Evolutionary conservation across 2,888 invertebrate genomes (phyloP).

Genomic region (Serrognathus titanus): DNA sequence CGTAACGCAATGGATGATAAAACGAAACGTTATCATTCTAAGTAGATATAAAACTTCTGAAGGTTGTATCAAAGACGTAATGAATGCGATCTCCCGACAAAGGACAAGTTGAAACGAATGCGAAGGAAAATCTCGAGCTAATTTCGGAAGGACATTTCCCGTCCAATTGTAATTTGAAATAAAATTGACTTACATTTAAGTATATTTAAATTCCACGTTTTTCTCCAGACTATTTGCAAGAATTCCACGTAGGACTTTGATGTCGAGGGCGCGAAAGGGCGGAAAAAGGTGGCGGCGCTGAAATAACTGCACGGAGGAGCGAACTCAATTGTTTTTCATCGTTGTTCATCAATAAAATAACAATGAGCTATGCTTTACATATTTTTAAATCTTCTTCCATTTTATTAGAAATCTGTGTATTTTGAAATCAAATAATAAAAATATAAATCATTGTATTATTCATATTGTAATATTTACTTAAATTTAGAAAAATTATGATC

Average conservation of each 20-base stretch:
- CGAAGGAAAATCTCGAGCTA: conserved; percentile 17
- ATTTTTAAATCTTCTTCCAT: no score
- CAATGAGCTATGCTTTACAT: conserved; percentile 5
- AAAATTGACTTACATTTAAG: conserved; percentile 26
- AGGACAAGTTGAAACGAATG: conserved; percentile 7
- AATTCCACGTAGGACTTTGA: conserved; percentile 29
- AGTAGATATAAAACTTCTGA: no score
- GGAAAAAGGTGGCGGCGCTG: neutral
- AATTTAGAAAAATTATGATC: no score
- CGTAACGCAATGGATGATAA: no score
- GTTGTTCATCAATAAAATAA: conserved; percentile 19
- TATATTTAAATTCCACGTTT: conserved; percentile 24
- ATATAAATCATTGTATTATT: no score
- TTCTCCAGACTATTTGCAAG: conserved; percentile 24
- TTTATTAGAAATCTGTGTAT: no score
- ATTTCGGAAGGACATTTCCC: conserved; percentile 14
- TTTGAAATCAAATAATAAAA: no score
- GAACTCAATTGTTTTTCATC: conserved; percentile 24
- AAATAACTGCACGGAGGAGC: neutral
- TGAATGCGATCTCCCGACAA: conserved; percentile 1
- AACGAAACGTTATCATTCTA: no score
- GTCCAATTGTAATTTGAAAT: conserved; percentile 21
- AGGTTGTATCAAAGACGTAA: no score
- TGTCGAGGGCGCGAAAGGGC: conserved; percentile 18
- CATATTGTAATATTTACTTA: no score